Base-by-base conservation (phyloP, 2,888 invertebrate genomes). In the Monopis laevigella region DNA sequence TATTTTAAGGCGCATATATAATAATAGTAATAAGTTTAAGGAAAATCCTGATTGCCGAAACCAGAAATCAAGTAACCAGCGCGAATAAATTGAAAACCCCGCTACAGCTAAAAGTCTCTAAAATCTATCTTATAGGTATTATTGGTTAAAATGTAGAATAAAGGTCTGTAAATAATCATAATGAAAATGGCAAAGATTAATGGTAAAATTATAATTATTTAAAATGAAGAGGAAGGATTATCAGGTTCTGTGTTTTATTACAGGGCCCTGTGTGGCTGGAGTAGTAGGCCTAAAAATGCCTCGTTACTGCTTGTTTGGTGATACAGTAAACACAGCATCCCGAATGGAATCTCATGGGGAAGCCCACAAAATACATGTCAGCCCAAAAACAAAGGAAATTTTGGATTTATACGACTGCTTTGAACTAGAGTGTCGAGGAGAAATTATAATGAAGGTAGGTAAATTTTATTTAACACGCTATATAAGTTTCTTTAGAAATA, bases 281-380 rank as follows among this genome's bases (percentile, higher is more conserved):
- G 95, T 96, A 1, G 96, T 96, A 0, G 96, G 96, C 0, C 78
- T 93, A 19, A 96, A 95, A 73, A 96, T 96, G 96, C 96, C 96
- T 0, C 83, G 96, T 41, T 96, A 95, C 62, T 96, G 96, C 60
- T 83, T 96, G 10, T 96, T 96, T 58, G 94, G 95, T 0, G 95
- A 95, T 60, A 95, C 95, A 0, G 95, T 95, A 2, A 95, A 94
- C 62, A 94, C 94, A 0, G 93, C 94, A 1, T 92, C 92, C 0
- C 82, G 94, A 47, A 93, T 94, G 93, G 94, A 94, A 67, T 93
- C 93, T 5, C 94, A 92, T 53, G 96, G 96, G 10, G 87, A 89
- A 64, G 96, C 96, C 1, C 73, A 95, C 16, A 90, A 86, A 67
- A 96, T 97, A 51, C 97, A 98, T 69, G 92, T 97, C 44, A 96